Evolutionary conservation across 2,888 invertebrate species (phyloP).

Genomic region (Neoscelio sp.): DNA sequence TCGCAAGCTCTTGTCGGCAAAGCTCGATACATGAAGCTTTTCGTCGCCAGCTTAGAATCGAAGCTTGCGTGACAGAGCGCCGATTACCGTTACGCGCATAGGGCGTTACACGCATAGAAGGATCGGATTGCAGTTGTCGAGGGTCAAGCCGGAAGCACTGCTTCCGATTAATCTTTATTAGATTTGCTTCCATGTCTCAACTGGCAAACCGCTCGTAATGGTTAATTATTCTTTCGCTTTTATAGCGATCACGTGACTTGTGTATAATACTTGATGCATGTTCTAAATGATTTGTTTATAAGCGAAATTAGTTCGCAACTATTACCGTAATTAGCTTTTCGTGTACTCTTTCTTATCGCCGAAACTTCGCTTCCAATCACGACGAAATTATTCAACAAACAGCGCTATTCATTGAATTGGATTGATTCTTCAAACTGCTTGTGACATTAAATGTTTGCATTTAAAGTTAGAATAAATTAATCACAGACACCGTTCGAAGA

Average conservation of each 20-base stretch:
- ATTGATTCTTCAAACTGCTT: no score
- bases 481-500: no score
- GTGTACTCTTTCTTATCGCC: conserved; percentile 41
- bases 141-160: conserved; percentile 59
- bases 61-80: conserved; percentile 58
- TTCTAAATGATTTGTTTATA: conserved; percentile 57
- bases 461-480: no score
- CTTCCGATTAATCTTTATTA: conserved; percentile 67
- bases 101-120: conserved; percentile 52
- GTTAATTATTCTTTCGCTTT: conserved; percentile 61
- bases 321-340: conserved; percentile 55
- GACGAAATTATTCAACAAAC: conserved; percentile 38
- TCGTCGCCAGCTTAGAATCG: conserved; percentile 40
- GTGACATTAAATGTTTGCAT: no score
- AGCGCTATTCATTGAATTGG: conserved; percentile 21
- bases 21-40: conserved; percentile 52
- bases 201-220: conserved; percentile 46
- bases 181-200: conserved; percentile 56
- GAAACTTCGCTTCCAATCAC: conserved; percentile 34
- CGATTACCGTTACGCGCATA: conserved; percentile 53
- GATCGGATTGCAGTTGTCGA: conserved; percentile 65
- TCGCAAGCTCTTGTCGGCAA: conserved; percentile 38
- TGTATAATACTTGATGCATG: conserved; percentile 33
- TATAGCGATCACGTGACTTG: conserved; percentile 52
- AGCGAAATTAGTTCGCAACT: conserved; percentile 32